Base-by-base conservation (phyloP, 2,797 vertebrate species). In the Alosa sapidissima region DNA sequence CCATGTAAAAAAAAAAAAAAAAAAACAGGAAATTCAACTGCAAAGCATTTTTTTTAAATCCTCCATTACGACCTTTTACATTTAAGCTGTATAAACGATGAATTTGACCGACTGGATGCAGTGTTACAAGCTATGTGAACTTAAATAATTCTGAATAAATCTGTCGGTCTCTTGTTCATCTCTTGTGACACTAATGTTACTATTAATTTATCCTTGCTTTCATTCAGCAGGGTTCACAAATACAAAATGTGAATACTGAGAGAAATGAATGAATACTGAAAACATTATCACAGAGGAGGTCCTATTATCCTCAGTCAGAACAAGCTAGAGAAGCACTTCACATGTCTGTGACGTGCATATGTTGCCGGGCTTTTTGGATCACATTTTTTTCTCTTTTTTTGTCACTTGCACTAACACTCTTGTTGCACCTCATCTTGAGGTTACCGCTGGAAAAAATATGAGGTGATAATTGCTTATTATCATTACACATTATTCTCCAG, bases 381-480 rank as follows among this genome's bases (percentile, higher is more conserved):
- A 94, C 94, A 78, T 89, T 88, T 81, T 86, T 89, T 87, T 28
- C 62, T 68, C 28, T 68, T 68, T 68, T 72, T 94, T 94, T 94
- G 95, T 94, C 95, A 96, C 95, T 95, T 96, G 95, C 94, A 95
- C 91, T 95, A 96, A 96, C 96, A 97, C 96, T 94, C 93, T 90
- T 92, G 94, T 94, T 94, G 94, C 93, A 96, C 96, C 96, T 94
- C 95, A 95, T 95, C 95, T 95, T 94, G 95, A 97, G 96, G 96
- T 97, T 97, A 96, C 94, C 94, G 94, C 91, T 94, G 94, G 87
- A 89, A 88, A 89, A 96, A 96, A 94, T 95, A 95, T 91, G 93
- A 97, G 94, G 96, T 95, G 96, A 97, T 97, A 97, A 97, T 97
- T 97, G 96, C 96, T 95, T 95, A 97, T 97, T 96, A 97, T 95